Conservation (phyloP, 1,140 invertebrate genomes). For the Scaptomyza graminum region DNA sequence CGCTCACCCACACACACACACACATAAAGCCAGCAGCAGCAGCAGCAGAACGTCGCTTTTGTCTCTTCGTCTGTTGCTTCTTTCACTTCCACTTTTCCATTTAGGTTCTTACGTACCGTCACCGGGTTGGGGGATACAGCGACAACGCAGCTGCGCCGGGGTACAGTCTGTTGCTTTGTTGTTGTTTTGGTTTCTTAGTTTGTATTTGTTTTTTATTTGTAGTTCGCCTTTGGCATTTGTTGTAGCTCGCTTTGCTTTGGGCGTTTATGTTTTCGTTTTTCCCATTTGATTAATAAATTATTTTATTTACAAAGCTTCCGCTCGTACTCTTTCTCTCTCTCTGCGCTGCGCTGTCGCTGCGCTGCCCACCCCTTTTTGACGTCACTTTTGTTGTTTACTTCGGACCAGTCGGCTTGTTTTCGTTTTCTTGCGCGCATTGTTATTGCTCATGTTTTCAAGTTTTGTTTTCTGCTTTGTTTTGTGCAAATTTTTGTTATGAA, state of each 20-base stretch:
- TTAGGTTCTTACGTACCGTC: slow-evolving; percentile 33
- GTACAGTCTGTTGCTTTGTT: slow-evolving; percentile 71
- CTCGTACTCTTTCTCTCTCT: slow-evolving; percentile 31
- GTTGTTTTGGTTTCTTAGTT: slow-evolving; percentile 63
- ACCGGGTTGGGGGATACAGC: slow-evolving; percentile 10
- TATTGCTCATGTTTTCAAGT: slow-evolving; percentile 31
- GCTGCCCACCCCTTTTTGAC: slow-evolving; percentile 59
- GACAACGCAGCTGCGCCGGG: slow-evolving; percentile 46
- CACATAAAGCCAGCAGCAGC: not conserved
- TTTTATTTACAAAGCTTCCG: slow-evolving; percentile 70
- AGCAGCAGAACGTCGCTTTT: slow-evolving; percentile 8
- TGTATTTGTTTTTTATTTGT: slow-evolving; percentile 32
- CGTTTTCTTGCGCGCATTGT: slow-evolving; percentile 59
- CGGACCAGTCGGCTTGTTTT: slow-evolving; percentile 57
- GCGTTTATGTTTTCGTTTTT: slow-evolving; percentile 38
- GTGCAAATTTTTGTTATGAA: slow-evolving; percentile 79
- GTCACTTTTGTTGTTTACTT: slow-evolving; percentile 82
- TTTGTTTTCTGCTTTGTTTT: slow-evolving; percentile 46
- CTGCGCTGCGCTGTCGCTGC: slow-evolving; percentile 14
- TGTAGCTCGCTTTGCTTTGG: slow-evolving; percentile 21
- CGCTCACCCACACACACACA: slow-evolving; percentile 34
- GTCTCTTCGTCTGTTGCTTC: slow-evolving; percentile 66
- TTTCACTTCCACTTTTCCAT: slow-evolving; percentile 77
- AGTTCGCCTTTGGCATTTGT: slow-evolving; percentile 38
- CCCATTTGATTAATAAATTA: slow-evolving; percentile 76